Conservation (phyloP, 1,140 invertebrate species). For the Odontomachus brunneus region DNA sequence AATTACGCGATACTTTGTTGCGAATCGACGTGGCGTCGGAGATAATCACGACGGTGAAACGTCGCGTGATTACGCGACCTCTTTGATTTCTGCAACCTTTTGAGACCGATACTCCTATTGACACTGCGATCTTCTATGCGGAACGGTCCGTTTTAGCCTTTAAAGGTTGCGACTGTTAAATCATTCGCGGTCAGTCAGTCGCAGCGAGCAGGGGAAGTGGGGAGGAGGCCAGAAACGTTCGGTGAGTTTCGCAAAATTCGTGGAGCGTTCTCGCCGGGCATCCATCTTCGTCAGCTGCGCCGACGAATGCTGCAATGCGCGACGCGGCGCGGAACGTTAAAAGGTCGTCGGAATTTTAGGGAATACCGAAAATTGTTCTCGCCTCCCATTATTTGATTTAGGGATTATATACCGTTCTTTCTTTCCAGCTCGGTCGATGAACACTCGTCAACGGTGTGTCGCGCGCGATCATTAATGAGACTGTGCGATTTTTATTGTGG, state of each 20-base stretch:
- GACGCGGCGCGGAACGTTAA: neutral
- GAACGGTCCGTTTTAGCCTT: slow-evolving; percentile 24
- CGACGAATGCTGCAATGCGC: neutral
- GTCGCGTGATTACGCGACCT: neutral
- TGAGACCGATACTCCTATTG: neutral
- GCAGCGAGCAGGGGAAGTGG: no score
- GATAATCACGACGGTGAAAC: slow-evolving; percentile 12
- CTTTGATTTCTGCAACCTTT: neutral
- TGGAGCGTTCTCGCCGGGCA: neutral
- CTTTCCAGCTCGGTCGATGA: neutral
- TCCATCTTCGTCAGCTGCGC: slow-evolving; percentile 4
- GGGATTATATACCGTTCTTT: neutral
- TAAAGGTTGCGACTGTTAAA: slow-evolving; percentile 39
- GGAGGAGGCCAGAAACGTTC: neutral
- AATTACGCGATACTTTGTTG: slow-evolving; percentile 10
- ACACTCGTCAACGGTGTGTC: neutral
- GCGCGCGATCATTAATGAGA: neutral
- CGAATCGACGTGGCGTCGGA: neutral
- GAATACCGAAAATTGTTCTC: neutral
- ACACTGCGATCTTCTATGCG: neutral
- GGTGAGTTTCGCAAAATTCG: neutral
- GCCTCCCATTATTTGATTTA: slow-evolving; percentile 15
- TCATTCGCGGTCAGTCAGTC: slow-evolving; percentile 27
- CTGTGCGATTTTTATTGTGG: neutral
- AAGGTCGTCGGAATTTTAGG: neutral